These are phyloP conservation scores for Sphaeridia pumilis DNA, from an alignment of 2,888 invertebrate species.

Conservation along the genomic window DNA sequence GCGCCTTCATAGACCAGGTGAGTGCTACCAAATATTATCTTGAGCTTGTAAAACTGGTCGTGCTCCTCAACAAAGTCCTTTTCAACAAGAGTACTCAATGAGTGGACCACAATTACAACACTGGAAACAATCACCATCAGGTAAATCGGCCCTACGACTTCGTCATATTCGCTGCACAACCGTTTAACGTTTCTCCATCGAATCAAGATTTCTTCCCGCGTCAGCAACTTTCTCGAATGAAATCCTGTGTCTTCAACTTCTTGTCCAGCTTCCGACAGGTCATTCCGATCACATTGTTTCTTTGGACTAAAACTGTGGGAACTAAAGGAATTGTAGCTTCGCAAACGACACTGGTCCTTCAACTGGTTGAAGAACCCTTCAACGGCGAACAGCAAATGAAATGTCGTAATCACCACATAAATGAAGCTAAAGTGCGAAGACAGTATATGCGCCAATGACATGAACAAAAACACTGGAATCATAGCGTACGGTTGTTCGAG, in stretches of 20 bases:
- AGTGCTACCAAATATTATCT: not conserved
- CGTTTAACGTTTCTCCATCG: not conserved
- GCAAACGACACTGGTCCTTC: not conserved
- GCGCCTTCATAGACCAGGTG: constrained; percentile 3
- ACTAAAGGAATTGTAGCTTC: too few species aligned
- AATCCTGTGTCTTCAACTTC: too few species aligned
- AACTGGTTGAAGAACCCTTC: constrained; percentile 5
- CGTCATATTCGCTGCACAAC: not conserved
- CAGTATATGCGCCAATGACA: too few species aligned
- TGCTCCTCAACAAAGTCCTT: not conserved
- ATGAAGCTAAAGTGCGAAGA: not conserved
- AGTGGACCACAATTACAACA: constrained; percentile 12
- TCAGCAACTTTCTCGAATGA: too few species aligned
- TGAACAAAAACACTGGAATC: not conserved
- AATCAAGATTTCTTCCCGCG: not conserved
- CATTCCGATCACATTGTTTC: too few species aligned
- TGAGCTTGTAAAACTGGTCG: not conserved
- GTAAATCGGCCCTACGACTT: not conserved
- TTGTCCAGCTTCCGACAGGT: too few species aligned
- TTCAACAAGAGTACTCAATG: constrained; percentile 1
- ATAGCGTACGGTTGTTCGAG: constrained; percentile 1
- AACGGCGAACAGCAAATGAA: constrained; percentile 5
- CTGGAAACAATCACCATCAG: not conserved
- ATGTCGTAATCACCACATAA: constrained; percentile 2
- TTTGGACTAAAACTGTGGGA: too few species aligned